Evolutionary conservation across 2,113 vertebrate genomes (phyloP).

Genomic region (Leiothrix lutea): DNA sequence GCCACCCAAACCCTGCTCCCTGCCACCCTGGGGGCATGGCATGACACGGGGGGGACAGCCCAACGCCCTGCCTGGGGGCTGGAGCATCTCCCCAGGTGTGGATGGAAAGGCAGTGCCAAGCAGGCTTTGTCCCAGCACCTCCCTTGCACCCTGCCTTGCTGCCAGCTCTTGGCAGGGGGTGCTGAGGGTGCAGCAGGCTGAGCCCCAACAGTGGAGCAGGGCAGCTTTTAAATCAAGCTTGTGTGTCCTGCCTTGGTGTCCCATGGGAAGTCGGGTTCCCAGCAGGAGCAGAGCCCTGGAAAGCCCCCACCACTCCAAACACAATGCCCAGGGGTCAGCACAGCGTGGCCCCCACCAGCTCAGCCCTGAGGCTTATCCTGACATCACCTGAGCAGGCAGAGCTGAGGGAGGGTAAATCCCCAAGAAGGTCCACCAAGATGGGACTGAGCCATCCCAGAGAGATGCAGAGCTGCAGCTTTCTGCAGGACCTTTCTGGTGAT

Average conservation of each 20-base stretch:
- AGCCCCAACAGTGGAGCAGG: fast-evolving
- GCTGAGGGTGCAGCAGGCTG: background rate
- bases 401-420: background rate
- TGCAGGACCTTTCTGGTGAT: background rate
- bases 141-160: background rate
- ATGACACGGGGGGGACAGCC: background rate
- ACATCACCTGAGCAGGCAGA: background rate
- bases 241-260: fast-evolving
- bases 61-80: fast-evolving
- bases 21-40: fast-evolving
- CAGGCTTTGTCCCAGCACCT: background rate
- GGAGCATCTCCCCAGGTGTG: fast-evolving
- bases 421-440: background rate
- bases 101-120: background rate
- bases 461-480: background rate
- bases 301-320: background rate
- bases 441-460: background rate
- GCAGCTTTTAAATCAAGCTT: background rate
- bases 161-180: background rate
- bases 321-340: background rate
- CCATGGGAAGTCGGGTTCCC: background rate
- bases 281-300: background rate
- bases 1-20: fast-evolving
- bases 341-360: background rate
- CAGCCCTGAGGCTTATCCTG: background rate